A percentile compares a stretch with the other conserved stretches of the same genome.
Evolutionary conservation across 2,797 vertebrate genomes (phyloP).

Genomic region (Etheostoma perlongum): DNA sequence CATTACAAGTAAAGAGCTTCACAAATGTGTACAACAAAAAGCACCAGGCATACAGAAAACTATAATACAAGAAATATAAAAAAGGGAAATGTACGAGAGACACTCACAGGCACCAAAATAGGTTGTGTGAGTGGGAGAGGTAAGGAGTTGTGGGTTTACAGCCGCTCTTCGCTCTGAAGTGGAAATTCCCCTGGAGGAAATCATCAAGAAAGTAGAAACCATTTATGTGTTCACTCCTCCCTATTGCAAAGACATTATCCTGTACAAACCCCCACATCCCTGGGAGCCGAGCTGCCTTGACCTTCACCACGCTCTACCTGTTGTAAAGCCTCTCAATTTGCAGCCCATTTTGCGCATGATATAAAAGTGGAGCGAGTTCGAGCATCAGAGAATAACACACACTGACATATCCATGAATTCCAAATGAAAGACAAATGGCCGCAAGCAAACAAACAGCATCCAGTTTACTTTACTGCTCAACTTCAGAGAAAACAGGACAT

Average conservation of each 20-base stretch:
- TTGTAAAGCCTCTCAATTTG: conserved; percentile 62
- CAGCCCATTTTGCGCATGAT: conserved; percentile 47
- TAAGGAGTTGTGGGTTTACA: conserved; percentile 33
- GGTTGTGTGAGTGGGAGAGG: conserved; percentile 23
- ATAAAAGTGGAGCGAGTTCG: conserved; percentile 41
- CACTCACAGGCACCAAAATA: neutral
- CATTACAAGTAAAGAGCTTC: neutral
- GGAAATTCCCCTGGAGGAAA: conserved; percentile 75
- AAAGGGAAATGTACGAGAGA: neutral
- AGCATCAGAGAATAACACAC: conserved; percentile 31
- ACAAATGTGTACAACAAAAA: neutral
- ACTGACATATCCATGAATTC: conserved; percentile 53
- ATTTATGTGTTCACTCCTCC: conserved; percentile 71
- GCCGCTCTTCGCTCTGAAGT: conserved; percentile 59
- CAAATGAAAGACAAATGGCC: conserved; percentile 44
- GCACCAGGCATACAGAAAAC: neutral
- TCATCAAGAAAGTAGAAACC: conserved; percentile 62
- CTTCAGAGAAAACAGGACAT: neutral
- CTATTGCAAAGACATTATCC: conserved; percentile 65
- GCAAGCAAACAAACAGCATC: neutral
- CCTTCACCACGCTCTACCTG: conserved; percentile 68
- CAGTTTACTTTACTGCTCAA: neutral
- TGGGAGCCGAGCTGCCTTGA: conserved; percentile 43
- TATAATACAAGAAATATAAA: neutral
- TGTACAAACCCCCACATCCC: conserved; percentile 43